Evolutionary conservation across 2,888 invertebrate species (phyloP).

Genomic region (Protodeltote pygarga): DNA sequence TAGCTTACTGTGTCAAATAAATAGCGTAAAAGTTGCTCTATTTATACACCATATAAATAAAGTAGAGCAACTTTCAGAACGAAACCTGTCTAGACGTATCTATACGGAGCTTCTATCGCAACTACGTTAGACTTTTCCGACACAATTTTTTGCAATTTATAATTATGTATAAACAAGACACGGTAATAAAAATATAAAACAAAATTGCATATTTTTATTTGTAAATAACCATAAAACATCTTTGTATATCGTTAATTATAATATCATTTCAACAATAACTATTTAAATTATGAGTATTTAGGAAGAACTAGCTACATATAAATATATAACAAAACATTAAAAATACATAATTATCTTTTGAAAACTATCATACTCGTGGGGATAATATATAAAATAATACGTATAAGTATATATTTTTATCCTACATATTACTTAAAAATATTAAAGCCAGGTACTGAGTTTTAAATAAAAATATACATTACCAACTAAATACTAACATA

Average conservation of each 20-base stretch:
- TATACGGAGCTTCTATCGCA: too few relatives aligned
- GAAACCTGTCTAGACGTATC: too few relatives aligned
- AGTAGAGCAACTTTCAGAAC: too few relatives aligned
- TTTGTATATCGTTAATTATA: slow-evolving; percentile 34
- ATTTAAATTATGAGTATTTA: slow-evolving; percentile 42
- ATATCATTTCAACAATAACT: slow-evolving; percentile 32
- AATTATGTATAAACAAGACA: neutral
- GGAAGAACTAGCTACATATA: slow-evolving; percentile 29
- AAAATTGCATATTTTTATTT: slow-evolving; percentile 46
- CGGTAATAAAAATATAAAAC: slow-evolving; percentile 18
- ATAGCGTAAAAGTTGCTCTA: too few relatives aligned
- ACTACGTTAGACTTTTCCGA: too few relatives aligned
- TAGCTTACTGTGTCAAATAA: too few relatives aligned
- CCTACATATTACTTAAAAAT: slow-evolving; percentile 70
- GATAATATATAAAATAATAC: slow-evolving; percentile 28
- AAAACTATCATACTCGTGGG: slow-evolving; percentile 41
- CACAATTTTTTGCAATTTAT: too few relatives aligned
- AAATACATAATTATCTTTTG: slow-evolving; percentile 19
- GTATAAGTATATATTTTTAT: slow-evolving; percentile 39
- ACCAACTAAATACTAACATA: slow-evolving; percentile 55
- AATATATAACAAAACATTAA: slow-evolving; percentile 22
- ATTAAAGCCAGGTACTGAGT: slow-evolving; percentile 79
- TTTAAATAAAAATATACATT: slow-evolving; percentile 50
- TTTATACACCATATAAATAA: too few relatives aligned
- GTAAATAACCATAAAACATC: slow-evolving; percentile 39